Conservation (phyloP, 2,888 invertebrate genomes). For the Papilio gigon region DNA sequence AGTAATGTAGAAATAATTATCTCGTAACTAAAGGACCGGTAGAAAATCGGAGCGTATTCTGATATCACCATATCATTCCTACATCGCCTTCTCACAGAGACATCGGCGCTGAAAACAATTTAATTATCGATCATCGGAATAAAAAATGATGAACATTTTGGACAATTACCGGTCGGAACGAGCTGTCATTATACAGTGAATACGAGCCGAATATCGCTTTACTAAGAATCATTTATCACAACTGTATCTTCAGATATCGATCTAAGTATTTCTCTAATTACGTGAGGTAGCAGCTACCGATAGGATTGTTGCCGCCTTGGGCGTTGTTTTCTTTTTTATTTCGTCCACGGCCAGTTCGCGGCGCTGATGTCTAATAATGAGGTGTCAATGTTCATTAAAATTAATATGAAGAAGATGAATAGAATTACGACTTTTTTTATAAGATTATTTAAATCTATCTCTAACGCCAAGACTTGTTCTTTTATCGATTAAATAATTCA, state of each 20-base stretch:
- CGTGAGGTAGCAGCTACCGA: constrained; percentile 64
- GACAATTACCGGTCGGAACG: constrained; percentile 53
- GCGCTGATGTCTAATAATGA: constrained; percentile 47
- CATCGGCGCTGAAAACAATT: constrained; percentile 49
- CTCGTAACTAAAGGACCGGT: not conserved
- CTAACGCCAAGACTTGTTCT: too few relatives aligned
- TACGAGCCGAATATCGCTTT: constrained; percentile 30
- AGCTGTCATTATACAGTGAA: constrained; percentile 45
- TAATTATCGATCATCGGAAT: constrained; percentile 59
- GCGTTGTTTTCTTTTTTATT: constrained; percentile 50
- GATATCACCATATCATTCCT: constrained; percentile 30
- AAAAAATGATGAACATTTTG: constrained; percentile 62
- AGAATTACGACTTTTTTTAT: not conserved
- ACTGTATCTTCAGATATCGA: constrained; percentile 49
- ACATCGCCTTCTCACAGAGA: constrained; percentile 39
- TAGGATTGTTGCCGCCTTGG: constrained; percentile 62
- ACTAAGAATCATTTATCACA: constrained; percentile 49
- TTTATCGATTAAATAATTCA: too few relatives aligned
- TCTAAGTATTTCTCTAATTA: constrained; percentile 49
- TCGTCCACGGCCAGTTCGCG: constrained; percentile 46
- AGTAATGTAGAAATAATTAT: too few relatives aligned
- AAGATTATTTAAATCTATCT: too few relatives aligned
- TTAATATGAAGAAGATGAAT: constrained; percentile 10
- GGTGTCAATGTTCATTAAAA: constrained; percentile 45
- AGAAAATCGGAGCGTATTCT: constrained; percentile 1